Evolutionary conservation across 1,140 invertebrate species (phyloP).

Genomic region (Lerema accius): DNA sequence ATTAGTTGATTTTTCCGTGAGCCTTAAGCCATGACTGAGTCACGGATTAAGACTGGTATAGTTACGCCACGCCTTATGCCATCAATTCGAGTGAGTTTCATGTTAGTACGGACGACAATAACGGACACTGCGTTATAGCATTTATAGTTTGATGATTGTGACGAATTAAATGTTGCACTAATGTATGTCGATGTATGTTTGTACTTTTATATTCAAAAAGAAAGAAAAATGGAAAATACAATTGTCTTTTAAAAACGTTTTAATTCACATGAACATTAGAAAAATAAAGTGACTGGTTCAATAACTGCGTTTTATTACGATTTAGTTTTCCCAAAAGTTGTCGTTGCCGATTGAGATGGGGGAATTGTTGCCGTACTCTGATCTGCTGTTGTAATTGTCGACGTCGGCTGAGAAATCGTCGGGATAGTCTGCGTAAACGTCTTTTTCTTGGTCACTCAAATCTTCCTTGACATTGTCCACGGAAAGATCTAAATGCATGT

Average conservation of each 20-base stretch:
- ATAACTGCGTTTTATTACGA: slow-evolving; percentile 45
- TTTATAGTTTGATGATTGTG: slow-evolving; percentile 36
- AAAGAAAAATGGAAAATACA: slow-evolving; percentile 54
- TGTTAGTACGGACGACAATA: slow-evolving; percentile 40
- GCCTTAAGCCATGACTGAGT: too few species aligned
- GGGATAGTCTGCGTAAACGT: slow-evolving; percentile 46
- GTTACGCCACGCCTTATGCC: too few species aligned
- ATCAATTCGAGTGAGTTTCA: too few species aligned
- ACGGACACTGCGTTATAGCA: slow-evolving; percentile 40
- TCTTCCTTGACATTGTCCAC: slow-evolving; percentile 41
- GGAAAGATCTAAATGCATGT: slow-evolving; percentile 44
- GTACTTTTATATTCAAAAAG: slow-evolving; percentile 76
- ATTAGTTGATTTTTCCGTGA: too few species aligned
- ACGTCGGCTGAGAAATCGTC: slow-evolving; percentile 66
- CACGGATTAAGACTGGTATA: too few species aligned
- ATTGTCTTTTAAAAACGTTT: slow-evolving; percentile 64
- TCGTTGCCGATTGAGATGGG: slow-evolving; percentile 66
- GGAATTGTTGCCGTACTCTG: slow-evolving; percentile 52
- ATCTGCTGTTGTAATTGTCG: slow-evolving; percentile 60
- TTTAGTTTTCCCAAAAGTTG: slow-evolving; percentile 68
- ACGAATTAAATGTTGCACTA: slow-evolving; percentile 48
- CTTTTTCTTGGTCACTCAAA: slow-evolving; percentile 40
- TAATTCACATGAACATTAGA: slow-evolving; percentile 58
- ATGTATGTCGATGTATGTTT: slow-evolving; percentile 58
- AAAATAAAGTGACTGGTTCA: slow-evolving; percentile 71